A percentile compares a stretch with the other conserved stretches of the same genome.
Conservation (phyloP, 2,888 invertebrate species). For the Lissocephala sabroskyi region DNA sequence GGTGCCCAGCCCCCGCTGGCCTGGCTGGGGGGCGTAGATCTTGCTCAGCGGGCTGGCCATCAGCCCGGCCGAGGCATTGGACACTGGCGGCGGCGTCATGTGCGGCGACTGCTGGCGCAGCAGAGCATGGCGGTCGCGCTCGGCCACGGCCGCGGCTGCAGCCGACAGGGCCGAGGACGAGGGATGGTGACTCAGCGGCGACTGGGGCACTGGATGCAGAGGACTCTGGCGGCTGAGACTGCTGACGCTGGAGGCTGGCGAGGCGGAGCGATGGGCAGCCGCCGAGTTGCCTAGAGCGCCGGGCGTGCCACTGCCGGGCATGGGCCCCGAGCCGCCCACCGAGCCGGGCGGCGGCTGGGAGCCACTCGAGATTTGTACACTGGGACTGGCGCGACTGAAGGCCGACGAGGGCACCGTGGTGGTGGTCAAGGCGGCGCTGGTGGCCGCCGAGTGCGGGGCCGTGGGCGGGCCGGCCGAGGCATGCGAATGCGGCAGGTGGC, state of each 20-base stretch:
- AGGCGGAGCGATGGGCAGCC: conserved; percentile 70
- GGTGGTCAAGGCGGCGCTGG: conserved; percentile 56
- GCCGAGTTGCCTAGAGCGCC: conserved; percentile 46
- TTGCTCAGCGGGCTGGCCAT: conserved; percentile 73
- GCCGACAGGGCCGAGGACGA: conserved; percentile 72
- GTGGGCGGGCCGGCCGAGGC: conserved; percentile 58
- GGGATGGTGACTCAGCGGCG: conserved; percentile 71
- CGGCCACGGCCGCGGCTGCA: conserved; percentile 72
- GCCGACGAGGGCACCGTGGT: conserved; percentile 71
- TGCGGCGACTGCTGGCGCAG: conserved; percentile 72
- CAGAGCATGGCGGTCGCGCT: conserved; percentile 71
- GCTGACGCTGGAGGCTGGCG: conserved; percentile 69
- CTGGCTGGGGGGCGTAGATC: conserved; percentile 74
- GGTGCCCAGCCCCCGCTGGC: conserved; percentile 74
- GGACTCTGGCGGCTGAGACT: conserved; percentile 72
- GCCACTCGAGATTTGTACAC: conserved; percentile 67
- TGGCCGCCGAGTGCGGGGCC: conserved; percentile 50
- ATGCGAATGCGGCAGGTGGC: conserved; percentile 64
- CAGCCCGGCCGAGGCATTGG: conserved; percentile 71
- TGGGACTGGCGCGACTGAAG: conserved; percentile 73
- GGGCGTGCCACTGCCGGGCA: conserved; percentile 44
- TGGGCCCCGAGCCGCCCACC: conserved; percentile 1
- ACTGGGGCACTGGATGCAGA: conserved; percentile 72
- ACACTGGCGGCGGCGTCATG: conserved; percentile 73
- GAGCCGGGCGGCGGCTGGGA: not conserved